Evolutionary conservation across 92 coral and sea anemone genomes (phyloP), one percentile per base, ranked within the genome.

Genomic region (Epizoanthus stellaris): DNA sequence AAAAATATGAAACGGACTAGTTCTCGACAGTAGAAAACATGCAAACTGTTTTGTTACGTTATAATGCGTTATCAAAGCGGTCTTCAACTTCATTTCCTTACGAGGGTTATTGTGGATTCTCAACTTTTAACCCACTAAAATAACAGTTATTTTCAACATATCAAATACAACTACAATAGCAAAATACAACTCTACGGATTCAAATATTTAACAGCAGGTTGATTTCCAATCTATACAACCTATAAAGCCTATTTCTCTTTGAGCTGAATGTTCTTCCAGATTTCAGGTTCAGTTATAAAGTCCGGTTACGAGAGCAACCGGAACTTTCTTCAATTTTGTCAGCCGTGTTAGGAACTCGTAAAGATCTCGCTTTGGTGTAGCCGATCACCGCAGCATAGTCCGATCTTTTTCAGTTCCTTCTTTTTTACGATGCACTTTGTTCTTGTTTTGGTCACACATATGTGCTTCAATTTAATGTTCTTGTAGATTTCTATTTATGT

Each of bases 311-410:
- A 13, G 12, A 52, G 14, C 14, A 2, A 0, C 54, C 54, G 54
- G 54, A 49, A 49, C 7, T 3, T 7, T 49, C 10, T 9, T 49
- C 8, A 49, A 49, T 49, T 6, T 49, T 49, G 0, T 49, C 54
- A 52, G 56, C 56, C 56, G 56, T 52, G 13, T 52, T 3, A 9
- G 56, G 56, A 52, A 52, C 56, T 52, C 56, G 56, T 20, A 12
- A 74, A 64, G 83, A 79, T 79, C 83, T 63, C 70, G 83, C 83
- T 15, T 70, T 20, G 49, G 83, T 63, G 83, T 79, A 79, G 83
- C 83, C 83, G 83, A 79, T 79, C 83, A 79, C 83, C 53, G 5
- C 21, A 64, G 83, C 83, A 79, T 79, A 62, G 83, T 79, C 70
- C 72, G 83, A 79, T 79, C 83, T 79, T 62, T 59, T 79, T 6